Percentiles rank a stretch among this genome's conserved stretches.
phyloP scores from a whole-genome alignment of 2,888 invertebrate species.

The Tromatobia lineatoria region DNA sequence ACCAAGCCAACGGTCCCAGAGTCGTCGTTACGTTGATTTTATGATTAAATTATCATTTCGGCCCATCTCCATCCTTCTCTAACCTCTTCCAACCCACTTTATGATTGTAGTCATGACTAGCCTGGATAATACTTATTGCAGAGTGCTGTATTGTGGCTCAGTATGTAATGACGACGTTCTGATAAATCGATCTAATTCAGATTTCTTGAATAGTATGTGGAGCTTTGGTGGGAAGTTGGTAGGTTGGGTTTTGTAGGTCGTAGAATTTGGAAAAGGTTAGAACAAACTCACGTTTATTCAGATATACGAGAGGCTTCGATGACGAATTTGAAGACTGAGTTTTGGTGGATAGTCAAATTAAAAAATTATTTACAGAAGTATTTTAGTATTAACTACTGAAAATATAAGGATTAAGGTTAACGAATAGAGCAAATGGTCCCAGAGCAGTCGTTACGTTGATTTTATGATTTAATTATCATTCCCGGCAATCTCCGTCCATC shows the following conservation, averaged over 20 bases:
- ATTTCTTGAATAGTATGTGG: constrained; percentile 6
- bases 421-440: constrained; percentile 4
- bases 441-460: constrained; percentile 38
- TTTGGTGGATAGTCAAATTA: too few relatives aligned
- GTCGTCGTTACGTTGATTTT: constrained; percentile 49
- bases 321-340: too few relatives aligned
- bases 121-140: constrained; percentile 26
- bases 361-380: too few relatives aligned
- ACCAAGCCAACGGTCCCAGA: constrained; percentile 25
- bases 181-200: constrained; percentile 19
- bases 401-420: too few relatives aligned
- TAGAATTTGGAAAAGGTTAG: too few relatives aligned
- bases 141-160: neutral
- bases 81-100: constrained; percentile 10
- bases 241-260: too few relatives aligned
- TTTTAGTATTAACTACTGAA: too few relatives aligned
- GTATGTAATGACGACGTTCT: constrained; percentile 16
- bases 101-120: neutral
- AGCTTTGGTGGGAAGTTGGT: neutral
- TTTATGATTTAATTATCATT: constrained; percentile 51
- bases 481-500: neutral
- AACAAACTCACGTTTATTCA: too few relatives aligned
- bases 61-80: neutral
- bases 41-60: constrained; percentile 58
- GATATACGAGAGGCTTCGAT: too few relatives aligned